A percentile compares a stretch with the other conserved stretches of the same genome.
These are phyloP conservation scores for Rhegmatorhina hoffmannsi DNA, from an alignment of 2,113 vertebrate species.

Conservation along the genomic window DNA sequence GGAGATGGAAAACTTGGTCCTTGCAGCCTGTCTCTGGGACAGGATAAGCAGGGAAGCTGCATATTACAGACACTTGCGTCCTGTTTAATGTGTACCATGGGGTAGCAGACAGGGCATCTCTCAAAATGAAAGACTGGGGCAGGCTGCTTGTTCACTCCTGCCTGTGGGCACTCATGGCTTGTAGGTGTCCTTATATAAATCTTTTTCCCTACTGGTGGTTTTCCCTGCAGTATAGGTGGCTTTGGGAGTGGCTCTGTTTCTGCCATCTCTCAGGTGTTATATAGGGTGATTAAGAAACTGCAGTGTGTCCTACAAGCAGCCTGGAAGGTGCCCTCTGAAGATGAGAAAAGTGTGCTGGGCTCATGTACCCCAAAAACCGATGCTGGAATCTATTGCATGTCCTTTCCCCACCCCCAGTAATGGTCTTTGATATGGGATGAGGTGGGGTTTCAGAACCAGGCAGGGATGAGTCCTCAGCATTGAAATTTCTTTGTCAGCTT, in stretches of 20 bases:
- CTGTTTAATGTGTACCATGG: not conserved
- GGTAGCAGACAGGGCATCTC: not conserved
- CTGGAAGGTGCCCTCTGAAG: not conserved
- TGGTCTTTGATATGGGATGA: not conserved
- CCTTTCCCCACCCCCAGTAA: not conserved
- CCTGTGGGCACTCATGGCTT: accelerated
- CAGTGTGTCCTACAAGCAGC: not conserved
- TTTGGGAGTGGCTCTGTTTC: not conserved
- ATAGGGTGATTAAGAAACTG: not conserved
- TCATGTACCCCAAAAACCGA: not conserved
- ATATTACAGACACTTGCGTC: not conserved
- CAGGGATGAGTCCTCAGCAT: not conserved
- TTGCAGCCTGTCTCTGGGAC: not conserved
- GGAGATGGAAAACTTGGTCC: not conserved
- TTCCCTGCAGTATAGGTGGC: not conserved
- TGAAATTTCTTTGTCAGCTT: not conserved
- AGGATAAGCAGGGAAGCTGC: not conserved
- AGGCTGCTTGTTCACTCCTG: not conserved
- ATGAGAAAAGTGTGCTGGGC: not conserved
- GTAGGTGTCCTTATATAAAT: not conserved
- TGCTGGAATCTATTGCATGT: not conserved
- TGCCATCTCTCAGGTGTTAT: not conserved
- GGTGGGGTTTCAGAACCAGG: not conserved
- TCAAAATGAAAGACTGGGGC: not conserved
- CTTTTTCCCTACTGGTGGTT: not conserved